Conservation (phyloP, 2,888 invertebrate genomes). For the Phytoseiulus persimilis region DNA sequence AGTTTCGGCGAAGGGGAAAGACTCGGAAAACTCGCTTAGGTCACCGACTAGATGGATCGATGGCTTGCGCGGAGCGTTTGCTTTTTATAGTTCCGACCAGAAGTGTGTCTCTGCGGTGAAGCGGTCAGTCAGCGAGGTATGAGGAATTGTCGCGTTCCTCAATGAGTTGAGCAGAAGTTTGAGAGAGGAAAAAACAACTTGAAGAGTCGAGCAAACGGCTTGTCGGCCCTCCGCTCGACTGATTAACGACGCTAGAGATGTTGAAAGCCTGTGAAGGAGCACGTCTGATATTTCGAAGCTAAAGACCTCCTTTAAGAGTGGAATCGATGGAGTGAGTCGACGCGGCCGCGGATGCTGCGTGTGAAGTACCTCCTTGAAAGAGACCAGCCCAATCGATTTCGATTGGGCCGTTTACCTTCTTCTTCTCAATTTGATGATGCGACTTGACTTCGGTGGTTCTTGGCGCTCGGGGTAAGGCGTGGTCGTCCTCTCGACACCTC, state of each 20-base stretch:
- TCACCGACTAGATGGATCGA: neutral
- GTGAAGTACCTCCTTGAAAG: neutral
- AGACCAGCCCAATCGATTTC: constrained; percentile 5
- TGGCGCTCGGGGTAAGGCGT: neutral
- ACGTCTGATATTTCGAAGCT: neutral
- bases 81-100: neutral
- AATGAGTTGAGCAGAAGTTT: neutral
- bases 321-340: neutral
- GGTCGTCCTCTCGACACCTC: constrained; percentile 5
- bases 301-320: neutral
- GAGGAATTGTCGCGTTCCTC: neutral
- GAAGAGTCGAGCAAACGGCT: neutral
- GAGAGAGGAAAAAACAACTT: neutral
- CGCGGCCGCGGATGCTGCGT: neutral
- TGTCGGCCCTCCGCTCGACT: too few species aligned
- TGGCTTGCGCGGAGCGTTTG: neutral
- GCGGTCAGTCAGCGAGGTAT: neutral
- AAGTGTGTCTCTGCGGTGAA: neutral
- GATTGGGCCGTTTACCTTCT: constrained; percentile 1
- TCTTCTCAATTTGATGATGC: neutral
- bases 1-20: neutral
- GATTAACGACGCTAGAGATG: neutral
- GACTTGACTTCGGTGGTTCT: neutral
- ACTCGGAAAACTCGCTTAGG: neutral
- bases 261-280: neutral